phyloP scores from a whole-genome alignment of 2,888 invertebrate genomes.

The Nemotelus pantherinus region DNA sequence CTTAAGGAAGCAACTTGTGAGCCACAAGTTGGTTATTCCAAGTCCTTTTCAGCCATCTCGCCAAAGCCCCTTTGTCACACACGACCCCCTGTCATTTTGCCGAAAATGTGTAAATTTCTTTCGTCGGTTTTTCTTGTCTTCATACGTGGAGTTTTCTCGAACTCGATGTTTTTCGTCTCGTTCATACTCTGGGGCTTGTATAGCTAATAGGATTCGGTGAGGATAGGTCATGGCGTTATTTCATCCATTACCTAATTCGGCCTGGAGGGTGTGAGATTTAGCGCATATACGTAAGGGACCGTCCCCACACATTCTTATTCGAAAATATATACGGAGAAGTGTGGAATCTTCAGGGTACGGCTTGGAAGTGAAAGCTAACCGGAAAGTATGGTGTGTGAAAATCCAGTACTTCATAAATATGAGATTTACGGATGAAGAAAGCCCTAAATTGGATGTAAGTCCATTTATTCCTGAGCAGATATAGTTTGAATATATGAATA shows the following conservation, averaged over 20 bases:
- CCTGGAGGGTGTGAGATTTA: conserved; percentile 2
- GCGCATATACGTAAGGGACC: not conserved
- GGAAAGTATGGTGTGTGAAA: not conserved
- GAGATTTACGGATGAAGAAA: not conserved
- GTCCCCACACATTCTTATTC: conserved; percentile 12
- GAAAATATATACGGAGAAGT: not conserved
- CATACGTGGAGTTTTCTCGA: not conserved
- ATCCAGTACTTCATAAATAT: not conserved
- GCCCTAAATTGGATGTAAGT: too few species aligned
- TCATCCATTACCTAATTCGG: conserved; percentile 25
- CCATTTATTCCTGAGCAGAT: not conserved
- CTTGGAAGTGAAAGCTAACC: too few species aligned
- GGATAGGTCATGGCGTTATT: conserved; percentile 41
- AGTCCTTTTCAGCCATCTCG: not conserved
- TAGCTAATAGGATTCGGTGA: conserved; percentile 2
- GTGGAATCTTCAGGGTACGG: not conserved
- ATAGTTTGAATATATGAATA: not conserved
- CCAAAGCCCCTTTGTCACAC: not conserved
- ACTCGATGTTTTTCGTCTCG: not conserved
- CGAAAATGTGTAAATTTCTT: conserved; percentile 25
- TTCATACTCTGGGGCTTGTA: not conserved
- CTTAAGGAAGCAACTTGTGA: conserved; percentile 1
- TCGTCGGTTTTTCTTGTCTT: conserved; percentile 5
- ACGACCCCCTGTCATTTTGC: not conserved
- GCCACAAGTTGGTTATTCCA: not conserved